A percentile compares a stretch with the other conserved stretches of the same genome.
phyloP scores from a whole-genome alignment of 2,113 vertebrate species.

The Fukomys damarensis region DNA sequence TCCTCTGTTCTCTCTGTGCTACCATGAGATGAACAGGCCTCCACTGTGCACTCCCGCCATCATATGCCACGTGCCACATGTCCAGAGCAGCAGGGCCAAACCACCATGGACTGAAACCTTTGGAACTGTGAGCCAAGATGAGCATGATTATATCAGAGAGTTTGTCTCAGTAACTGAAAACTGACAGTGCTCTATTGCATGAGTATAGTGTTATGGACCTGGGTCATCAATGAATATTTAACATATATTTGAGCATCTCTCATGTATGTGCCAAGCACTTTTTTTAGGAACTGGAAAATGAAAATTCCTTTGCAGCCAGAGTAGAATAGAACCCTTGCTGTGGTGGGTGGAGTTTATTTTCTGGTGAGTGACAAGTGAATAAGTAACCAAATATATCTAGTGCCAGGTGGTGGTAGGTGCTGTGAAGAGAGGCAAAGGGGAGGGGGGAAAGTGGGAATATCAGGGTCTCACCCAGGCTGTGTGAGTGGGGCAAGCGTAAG shows the following conservation, averaged over 20 bases:
- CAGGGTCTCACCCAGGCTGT: background rate
- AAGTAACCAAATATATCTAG: background rate
- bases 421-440: background rate
- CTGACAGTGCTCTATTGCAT: background rate
- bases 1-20: background rate
- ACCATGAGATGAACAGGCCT: background rate
- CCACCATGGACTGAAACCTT: background rate
- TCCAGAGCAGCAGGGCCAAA: background rate
- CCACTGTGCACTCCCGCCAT: background rate
- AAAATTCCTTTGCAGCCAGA: background rate
- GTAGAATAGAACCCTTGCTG: background rate
- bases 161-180: background rate
- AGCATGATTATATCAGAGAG: background rate
- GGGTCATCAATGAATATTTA: background rate
- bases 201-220: background rate
- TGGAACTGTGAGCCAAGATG: background rate
- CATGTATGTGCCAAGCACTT: background rate
- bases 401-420: background rate
- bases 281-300: background rate
- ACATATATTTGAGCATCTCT: background rate
- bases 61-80: background rate
- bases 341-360: background rate
- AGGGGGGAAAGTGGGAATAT: too few relatives aligned
- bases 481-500: background rate
- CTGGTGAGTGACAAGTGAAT: background rate